Conservation (phyloP, 2,888 invertebrate species). For the Deilephila elpenor region DNA sequence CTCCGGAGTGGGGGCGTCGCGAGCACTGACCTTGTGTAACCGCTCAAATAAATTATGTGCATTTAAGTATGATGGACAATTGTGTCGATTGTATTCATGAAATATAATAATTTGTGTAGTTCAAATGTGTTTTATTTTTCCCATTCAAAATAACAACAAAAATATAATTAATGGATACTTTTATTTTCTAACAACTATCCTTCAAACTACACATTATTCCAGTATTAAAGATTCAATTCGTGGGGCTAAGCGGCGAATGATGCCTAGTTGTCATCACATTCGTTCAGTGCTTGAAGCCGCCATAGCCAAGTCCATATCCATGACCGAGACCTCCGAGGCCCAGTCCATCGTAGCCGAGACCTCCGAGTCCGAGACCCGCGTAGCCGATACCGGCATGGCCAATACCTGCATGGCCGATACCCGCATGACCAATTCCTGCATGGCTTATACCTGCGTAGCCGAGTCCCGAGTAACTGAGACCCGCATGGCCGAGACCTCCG, state of each 20-base stretch:
- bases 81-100: constrained; percentile 61
- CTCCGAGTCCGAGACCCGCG: constrained; percentile 29
- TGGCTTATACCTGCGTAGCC: constrained; percentile 31
- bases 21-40: constrained; percentile 42
- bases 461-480: constrained; percentile 30
- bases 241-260: not conserved
- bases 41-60: constrained; percentile 67
- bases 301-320: not conserved
- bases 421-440: constrained; percentile 35
- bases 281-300: constrained; percentile 11
- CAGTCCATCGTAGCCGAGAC: constrained; percentile 29
- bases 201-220: constrained; percentile 30
- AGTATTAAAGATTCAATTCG: not conserved
- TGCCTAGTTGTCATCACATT: not conserved
- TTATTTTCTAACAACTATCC: constrained; percentile 33
- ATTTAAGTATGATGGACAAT: constrained; percentile 59
- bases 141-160: not conserved
- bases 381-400: constrained; percentile 33
- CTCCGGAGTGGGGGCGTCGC: not conserved
- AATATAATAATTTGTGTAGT: constrained; percentile 66
- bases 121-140: constrained; percentile 46
- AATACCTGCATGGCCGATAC: constrained; percentile 32
- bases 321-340: not conserved
- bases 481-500: not conserved
- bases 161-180: not conserved